These are phyloP conservation scores for Apodemia hepburni DNA, from an alignment of 2,888 invertebrate species.

Conservation along the genomic window DNA sequence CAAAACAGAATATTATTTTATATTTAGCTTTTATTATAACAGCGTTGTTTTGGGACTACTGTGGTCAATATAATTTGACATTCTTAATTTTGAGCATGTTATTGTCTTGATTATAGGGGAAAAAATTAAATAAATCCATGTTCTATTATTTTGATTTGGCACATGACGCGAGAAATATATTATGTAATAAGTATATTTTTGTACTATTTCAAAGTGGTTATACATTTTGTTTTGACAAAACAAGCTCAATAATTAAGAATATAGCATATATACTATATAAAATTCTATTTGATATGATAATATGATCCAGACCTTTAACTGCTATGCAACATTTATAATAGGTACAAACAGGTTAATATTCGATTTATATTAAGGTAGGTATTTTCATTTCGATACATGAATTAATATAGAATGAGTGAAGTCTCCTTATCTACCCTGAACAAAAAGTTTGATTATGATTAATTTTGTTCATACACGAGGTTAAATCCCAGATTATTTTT, in stretches of 20 bases:
- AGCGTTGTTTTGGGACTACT: slow-evolving; percentile 39
- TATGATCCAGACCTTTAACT: slow-evolving; percentile 43
- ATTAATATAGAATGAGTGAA: slow-evolving; percentile 11
- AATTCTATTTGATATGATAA: slow-evolving; percentile 34
- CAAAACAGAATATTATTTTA: neutral
- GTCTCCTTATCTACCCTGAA: slow-evolving; percentile 1
- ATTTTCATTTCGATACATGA: slow-evolving; percentile 11
- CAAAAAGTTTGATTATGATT: neutral
- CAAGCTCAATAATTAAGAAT: slow-evolving; percentile 39
- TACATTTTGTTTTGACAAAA: slow-evolving; percentile 50
- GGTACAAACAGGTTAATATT: slow-evolving; percentile 49
- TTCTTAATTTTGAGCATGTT: slow-evolving; percentile 43
- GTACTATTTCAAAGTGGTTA: slow-evolving; percentile 49
- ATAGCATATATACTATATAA: slow-evolving; percentile 21
- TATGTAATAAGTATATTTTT: slow-evolving; percentile 41
- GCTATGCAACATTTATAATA: slow-evolving; percentile 55
- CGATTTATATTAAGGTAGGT: slow-evolving; percentile 18
- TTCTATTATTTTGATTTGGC: slow-evolving; percentile 55
- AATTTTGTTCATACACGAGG: neutral
- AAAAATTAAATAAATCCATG: slow-evolving; percentile 26
- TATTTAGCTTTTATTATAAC: neutral
- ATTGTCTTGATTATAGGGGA: slow-evolving; percentile 44
- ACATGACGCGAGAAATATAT: slow-evolving; percentile 51
- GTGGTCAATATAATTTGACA: slow-evolving; percentile 36
- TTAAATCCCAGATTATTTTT: neutral